Evolutionary conservation across 2,888 invertebrate genomes (phyloP).

Genomic region (Philereme vetulata): DNA sequence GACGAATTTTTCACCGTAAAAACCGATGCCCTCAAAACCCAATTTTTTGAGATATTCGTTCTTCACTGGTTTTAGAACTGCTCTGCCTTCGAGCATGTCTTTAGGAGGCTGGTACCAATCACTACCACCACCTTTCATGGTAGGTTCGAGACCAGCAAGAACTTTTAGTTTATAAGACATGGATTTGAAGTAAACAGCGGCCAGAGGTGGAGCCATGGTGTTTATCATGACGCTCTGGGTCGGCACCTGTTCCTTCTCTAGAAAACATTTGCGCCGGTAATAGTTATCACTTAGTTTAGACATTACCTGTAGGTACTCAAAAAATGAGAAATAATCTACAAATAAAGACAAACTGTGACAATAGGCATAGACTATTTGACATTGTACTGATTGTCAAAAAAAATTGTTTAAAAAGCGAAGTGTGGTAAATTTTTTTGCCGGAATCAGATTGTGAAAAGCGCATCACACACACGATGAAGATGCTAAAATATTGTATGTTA

Average conservation of each 20-base stretch:
- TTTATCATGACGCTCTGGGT: conserved; percentile 66
- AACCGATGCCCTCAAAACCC: conserved; percentile 58
- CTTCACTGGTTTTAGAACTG: conserved; percentile 62
- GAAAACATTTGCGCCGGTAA: conserved; percentile 63
- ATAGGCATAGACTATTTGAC: background rate
- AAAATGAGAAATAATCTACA: conserved; percentile 16
- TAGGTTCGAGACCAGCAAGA: conserved; percentile 70
- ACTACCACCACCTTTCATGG: conserved; percentile 66
- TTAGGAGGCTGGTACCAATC: conserved; percentile 70
- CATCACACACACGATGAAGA: no score
- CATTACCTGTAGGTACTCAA: conserved; percentile 39
- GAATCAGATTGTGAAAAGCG: no score
- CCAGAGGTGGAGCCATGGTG: conserved; percentile 64
- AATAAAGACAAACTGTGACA: conserved; percentile 14
- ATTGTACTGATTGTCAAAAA: background rate
- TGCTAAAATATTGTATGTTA: no score
- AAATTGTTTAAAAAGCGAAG: no score
- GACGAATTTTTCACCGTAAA: conserved; percentile 51
- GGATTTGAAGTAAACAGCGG: conserved; percentile 69
- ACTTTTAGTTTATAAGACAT: conserved; percentile 64
- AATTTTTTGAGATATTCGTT: conserved; percentile 57
- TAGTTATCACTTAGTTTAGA: conserved; percentile 60
- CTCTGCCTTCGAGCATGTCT: conserved; percentile 58
- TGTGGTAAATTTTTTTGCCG: no score
- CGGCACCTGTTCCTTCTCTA: conserved; percentile 66